Conservation (phyloP, 2,888 invertebrate genomes). For the Chymomyza procnemis region DNA sequence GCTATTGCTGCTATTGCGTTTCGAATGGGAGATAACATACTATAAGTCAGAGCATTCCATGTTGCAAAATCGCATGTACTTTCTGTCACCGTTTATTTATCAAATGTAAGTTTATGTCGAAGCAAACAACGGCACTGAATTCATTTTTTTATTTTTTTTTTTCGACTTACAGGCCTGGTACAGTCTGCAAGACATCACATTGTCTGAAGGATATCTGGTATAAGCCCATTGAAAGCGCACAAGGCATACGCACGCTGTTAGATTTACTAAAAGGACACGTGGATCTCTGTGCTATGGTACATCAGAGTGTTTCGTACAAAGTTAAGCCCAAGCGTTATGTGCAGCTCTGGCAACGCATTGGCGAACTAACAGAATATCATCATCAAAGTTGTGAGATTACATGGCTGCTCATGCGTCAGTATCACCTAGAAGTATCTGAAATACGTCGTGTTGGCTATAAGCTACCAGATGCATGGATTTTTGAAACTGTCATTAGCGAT, state of each 20-base stretch:
- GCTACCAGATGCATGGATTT: constrained; percentile 75
- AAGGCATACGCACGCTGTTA: constrained; percentile 53
- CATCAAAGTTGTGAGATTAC: constrained; percentile 70
- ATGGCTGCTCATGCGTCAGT: constrained; percentile 69
- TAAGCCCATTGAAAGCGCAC: constrained; percentile 68
- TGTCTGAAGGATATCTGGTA: constrained; percentile 53
- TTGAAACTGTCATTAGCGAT: constrained; percentile 62
- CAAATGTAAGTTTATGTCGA: constrained; percentile 37
- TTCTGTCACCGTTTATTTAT: constrained; percentile 46
- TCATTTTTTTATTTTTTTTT: too few relatives aligned
- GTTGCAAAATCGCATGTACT: constrained; percentile 43
- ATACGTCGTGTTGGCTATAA: constrained; percentile 65
- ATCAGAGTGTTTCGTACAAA: constrained; percentile 8
- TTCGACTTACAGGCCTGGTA: constrained; percentile 39
- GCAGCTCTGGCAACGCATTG: constrained; percentile 47
- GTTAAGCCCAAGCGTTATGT: constrained; percentile 34
- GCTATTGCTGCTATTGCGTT: constrained; percentile 65
- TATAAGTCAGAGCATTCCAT: neutral
- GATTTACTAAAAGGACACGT: constrained; percentile 45
- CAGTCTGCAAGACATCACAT: constrained; percentile 62
- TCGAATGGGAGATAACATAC: constrained; percentile 64
- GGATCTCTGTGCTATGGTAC: constrained; percentile 39
- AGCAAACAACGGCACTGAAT: too few relatives aligned
- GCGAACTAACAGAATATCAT: constrained; percentile 11
- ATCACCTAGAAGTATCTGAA: constrained; percentile 62